Percentiles rank a stretch among this genome's conserved stretches.
These are phyloP conservation scores for Catharus bicknelli DNA, from an alignment of 2,113 vertebrate genomes.

Conservation along the genomic window DNA sequence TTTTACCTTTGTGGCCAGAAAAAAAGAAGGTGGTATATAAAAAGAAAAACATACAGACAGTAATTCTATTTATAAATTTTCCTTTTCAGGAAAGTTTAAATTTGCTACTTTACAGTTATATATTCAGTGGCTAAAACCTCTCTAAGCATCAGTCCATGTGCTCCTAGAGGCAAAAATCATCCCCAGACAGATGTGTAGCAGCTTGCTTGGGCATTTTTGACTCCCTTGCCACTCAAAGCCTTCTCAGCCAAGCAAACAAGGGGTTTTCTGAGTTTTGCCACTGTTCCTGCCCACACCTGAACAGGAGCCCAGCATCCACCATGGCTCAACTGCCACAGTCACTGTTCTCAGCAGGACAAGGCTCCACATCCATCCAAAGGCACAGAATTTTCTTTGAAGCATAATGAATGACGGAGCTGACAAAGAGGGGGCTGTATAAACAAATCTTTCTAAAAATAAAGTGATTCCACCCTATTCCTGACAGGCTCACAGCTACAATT, in stretches of 20 bases:
- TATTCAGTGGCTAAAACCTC: not conserved
- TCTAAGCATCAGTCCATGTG: fast-evolving
- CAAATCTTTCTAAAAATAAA: not conserved
- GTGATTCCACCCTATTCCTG: not conserved
- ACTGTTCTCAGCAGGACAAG: not conserved
- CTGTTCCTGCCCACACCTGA: not conserved
- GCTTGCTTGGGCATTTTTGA: not conserved
- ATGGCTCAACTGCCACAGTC: fast-evolving
- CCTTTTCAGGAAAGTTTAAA: not conserved
- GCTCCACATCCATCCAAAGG: not conserved
- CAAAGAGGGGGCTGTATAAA: not conserved
- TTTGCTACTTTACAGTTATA: not conserved
- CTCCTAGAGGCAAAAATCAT: not conserved
- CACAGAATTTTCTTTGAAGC: not conserved
- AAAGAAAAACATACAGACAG: not conserved
- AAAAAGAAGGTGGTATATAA: not conserved
- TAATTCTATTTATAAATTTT: not conserved
- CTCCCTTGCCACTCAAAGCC: not conserved
- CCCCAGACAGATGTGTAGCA: not conserved
- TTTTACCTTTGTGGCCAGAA: not conserved
- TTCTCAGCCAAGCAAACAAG: not conserved
- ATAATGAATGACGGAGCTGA: not conserved
- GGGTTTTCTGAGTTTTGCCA: not conserved
- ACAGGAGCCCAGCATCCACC: not conserved
- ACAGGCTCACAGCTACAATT: not conserved